A percentile compares a stretch with the other conserved stretches of the same genome.
phyloP scores from a whole-genome alignment of 2,113 vertebrate genomes.

The Odocoileus hemionus region DNA sequence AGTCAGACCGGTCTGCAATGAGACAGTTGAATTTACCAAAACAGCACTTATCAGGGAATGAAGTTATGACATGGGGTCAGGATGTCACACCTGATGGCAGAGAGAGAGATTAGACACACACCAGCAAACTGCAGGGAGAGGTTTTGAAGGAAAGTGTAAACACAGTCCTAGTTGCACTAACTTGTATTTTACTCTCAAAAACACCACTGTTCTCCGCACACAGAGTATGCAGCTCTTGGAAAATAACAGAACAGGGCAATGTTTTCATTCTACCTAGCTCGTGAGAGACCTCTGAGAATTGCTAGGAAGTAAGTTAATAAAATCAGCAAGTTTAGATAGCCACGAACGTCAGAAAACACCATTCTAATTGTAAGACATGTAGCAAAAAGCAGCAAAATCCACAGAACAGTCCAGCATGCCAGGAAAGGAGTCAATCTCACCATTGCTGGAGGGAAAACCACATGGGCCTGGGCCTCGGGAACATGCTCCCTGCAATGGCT shows the following conservation, averaged over 20 bases:
- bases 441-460: neutral
- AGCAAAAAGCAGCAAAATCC: neutral
- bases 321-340: neutral
- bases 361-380: neutral
- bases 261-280: neutral
- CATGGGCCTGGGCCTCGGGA: neutral
- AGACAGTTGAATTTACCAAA: neutral
- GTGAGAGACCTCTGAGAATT: neutral
- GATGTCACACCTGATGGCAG: conserved; percentile 3
- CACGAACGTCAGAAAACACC: neutral
- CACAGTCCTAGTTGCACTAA: neutral
- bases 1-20: neutral
- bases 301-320: conserved; percentile 33
- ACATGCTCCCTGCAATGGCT: neutral
- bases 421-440: neutral
- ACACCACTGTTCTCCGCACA: neutral
- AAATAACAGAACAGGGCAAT: conserved; percentile 18
- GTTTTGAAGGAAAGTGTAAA: neutral
- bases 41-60: neutral
- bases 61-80: conserved; percentile 13
- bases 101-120: conserved; percentile 15
- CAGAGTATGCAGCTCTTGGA: neutral
- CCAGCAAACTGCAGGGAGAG: neutral
- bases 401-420: neutral
- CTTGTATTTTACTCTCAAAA: conserved; percentile 1